These are phyloP conservation scores for Formica selysi DNA, from an alignment of 1,140 invertebrate genomes.

Conservation along the genomic window DNA sequence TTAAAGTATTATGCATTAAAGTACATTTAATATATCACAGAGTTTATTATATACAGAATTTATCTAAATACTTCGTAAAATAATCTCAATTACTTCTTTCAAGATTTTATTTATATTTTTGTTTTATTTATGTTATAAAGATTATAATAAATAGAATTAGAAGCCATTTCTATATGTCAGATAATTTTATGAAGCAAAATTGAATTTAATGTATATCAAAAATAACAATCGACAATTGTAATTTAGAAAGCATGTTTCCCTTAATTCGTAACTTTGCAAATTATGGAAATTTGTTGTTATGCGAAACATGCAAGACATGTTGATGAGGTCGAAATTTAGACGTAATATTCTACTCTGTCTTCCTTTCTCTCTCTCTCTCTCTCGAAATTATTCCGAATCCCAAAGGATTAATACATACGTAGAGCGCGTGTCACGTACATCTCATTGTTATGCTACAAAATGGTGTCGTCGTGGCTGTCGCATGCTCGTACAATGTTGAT, in stretches of 20 bases:
- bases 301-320: not conserved
- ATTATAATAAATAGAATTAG: not conserved
- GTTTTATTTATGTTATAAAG: no score
- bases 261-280: not conserved
- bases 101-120: not conserved
- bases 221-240: not conserved
- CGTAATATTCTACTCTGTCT: not conserved
- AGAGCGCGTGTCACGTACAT: not conserved
- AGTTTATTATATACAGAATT: not conserved
- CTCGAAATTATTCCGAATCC: constrained; percentile 12
- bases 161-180: not conserved
- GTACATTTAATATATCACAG: not conserved
- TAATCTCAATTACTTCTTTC: not conserved
- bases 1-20: not conserved
- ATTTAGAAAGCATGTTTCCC: not conserved
- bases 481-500: constrained; percentile 51
- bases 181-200: not conserved
- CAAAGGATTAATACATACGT: not conserved
- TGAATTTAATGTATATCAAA: not conserved
- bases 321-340: not conserved
- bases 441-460: constrained; percentile 51
- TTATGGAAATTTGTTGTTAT: constrained; percentile 3
- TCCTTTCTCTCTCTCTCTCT: no score
- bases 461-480: constrained; percentile 29
- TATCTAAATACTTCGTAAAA: not conserved